These are phyloP conservation scores for Cacoxenus indagator DNA, from an alignment of 2,888 invertebrate species.

Conservation along the genomic window DNA sequence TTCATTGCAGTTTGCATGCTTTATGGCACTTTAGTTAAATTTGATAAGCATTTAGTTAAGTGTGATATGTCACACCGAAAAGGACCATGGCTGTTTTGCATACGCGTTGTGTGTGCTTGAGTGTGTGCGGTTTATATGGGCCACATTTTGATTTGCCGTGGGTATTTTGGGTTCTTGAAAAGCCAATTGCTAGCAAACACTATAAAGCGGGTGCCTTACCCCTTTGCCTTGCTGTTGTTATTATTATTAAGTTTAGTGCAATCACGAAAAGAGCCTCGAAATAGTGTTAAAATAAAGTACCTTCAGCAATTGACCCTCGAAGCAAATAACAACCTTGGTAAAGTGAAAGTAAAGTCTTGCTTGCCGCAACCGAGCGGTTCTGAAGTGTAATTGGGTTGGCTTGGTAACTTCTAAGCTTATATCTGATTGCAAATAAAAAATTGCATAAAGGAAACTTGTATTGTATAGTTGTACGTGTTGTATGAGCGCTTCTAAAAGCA, in stretches of 20 bases:
- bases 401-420: not conserved
- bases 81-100: too few species aligned
- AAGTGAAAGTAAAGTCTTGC: not conserved
- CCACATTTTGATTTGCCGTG: not conserved
- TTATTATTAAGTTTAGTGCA: not conserved
- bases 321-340: not conserved
- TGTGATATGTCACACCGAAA: slow-evolving; percentile 16
- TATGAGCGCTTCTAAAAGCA: not conserved
- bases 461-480: not conserved
- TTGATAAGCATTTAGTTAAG: slow-evolving; percentile 15
- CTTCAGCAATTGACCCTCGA: not conserved
- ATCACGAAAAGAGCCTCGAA: not conserved
- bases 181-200: too few species aligned
- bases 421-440: not conserved
- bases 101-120: not conserved
- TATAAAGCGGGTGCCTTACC: too few species aligned
- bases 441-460: not conserved
- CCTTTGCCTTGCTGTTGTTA: not conserved
- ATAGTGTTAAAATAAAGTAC: not conserved
- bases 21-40: slow-evolving; percentile 12
- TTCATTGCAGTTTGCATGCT: slow-evolving; percentile 8
- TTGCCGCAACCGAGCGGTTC: not conserved
- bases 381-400: not conserved
- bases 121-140: too few species aligned
- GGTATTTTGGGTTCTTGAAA: too few species aligned